Conservation (phyloP, 37 sponge, comb jelly and placozoan genomes). For the Bolinopsis microptera region DNA sequence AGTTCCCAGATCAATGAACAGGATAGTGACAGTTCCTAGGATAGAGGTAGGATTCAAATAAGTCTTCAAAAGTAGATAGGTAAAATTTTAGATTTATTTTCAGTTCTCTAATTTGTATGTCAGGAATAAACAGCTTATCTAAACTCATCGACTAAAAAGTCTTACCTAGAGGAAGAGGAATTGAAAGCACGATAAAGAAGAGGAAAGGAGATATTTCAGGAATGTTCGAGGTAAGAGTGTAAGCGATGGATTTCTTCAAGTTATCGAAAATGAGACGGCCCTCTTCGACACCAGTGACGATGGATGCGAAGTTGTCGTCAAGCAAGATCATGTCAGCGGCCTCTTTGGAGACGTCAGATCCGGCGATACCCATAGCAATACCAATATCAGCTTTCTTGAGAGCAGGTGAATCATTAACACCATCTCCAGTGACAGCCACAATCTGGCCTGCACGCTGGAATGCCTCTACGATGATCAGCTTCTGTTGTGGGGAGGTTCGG, state of each 20-base stretch:
- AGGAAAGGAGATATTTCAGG: slow-evolving; percentile 96
- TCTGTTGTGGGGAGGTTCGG: slow-evolving; percentile 97
- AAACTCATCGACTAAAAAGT: too few relatives aligned
- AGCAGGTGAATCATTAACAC: slow-evolving; percentile 99
- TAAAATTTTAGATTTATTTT: too few relatives aligned
- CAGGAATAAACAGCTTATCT: too few relatives aligned
- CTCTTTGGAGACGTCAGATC: slow-evolving; percentile 98
- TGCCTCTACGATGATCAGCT: slow-evolving; percentile 97
- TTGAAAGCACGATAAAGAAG: slow-evolving; percentile 79
- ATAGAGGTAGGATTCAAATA: background rate
- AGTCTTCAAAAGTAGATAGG: too few relatives aligned
- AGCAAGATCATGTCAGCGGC: slow-evolving; percentile 98
- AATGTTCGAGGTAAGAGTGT: slow-evolving; percentile 96
- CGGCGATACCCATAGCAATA: slow-evolving; percentile 99
- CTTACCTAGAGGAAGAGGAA: slow-evolving; percentile 90
- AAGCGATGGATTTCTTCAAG: slow-evolving; percentile 97
- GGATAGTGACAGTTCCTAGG: slow-evolving; percentile 81
- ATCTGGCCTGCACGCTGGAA: slow-evolving; percentile 90
- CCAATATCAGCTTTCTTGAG: slow-evolving; percentile 97
- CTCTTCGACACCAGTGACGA: slow-evolving; percentile 97
- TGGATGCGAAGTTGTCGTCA: slow-evolving; percentile 99
- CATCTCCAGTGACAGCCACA: slow-evolving; percentile 99
- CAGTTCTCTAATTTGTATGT: too few relatives aligned
- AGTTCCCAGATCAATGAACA: slow-evolving; percentile 95
- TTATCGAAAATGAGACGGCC: slow-evolving; percentile 98